phyloP scores from a whole-genome alignment of 2,888 invertebrate species.

The Perithous albicinctus region DNA sequence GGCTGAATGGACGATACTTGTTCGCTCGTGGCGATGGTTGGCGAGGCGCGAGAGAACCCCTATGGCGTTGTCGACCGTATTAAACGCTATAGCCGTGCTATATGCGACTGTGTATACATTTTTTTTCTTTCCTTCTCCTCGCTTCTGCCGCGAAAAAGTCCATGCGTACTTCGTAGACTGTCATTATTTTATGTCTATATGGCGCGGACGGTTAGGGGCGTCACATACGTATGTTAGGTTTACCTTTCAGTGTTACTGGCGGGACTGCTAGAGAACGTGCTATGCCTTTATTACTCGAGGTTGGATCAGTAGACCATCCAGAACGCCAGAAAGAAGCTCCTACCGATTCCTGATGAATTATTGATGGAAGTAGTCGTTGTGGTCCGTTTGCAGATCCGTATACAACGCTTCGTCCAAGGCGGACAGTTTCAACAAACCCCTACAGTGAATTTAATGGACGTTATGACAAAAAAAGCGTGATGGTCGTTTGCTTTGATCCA shows the following conservation, averaged over 20 bases:
- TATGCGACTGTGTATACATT: conserved; percentile 19
- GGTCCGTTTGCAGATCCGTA: background rate
- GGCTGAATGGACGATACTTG: conserved; percentile 49
- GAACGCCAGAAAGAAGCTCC: background rate
- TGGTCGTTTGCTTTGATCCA: background rate
- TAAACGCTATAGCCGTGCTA: conserved; percentile 74
- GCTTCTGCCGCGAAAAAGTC: conserved; percentile 50
- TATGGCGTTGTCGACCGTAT: conserved; percentile 80
- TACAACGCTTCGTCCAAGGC: background rate
- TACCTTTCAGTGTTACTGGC: conserved; percentile 9
- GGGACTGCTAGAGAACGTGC: conserved; percentile 10
- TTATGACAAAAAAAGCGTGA: conserved; percentile 17
- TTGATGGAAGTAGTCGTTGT: conserved; percentile 48
- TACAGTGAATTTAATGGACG: conserved; percentile 44
- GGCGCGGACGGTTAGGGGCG: conserved; percentile 69
- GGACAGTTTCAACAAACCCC: conserved; percentile 18
- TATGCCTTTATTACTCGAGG: conserved; percentile 23
- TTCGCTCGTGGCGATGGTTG: conserved; percentile 16
- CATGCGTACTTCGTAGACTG: conserved; percentile 77
- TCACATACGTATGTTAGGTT: conserved; percentile 10
- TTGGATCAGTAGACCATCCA: conserved; percentile 54
- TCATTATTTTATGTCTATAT: conserved; percentile 82
- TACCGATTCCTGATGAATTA: conserved; percentile 59
- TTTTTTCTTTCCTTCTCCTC: conserved; percentile 54
- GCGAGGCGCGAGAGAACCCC: conserved; percentile 74